Evolutionary conservation across 2,797 vertebrate genomes (phyloP), one percentile per base, ranked within the genome.

Genomic region (Pangasius djambal): DNA sequence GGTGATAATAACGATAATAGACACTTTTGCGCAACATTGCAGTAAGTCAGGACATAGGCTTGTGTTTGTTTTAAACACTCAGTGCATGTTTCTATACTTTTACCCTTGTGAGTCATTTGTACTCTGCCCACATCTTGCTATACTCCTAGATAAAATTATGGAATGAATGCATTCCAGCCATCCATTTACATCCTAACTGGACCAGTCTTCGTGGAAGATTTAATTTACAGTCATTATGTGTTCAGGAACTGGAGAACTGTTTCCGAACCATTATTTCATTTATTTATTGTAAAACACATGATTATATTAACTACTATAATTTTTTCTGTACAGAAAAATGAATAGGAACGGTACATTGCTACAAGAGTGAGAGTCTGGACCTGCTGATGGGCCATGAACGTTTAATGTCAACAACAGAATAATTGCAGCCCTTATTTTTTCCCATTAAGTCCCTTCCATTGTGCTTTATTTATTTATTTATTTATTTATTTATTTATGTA

Each of bases 11-110:
- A 52, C 52, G 48, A 52, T 57, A 67, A 55, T 48, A 63, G 85
- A 61, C 70, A 74, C 86, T 91, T 86, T 92, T 93, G 91, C 88
- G 79, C 82, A 72, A 91, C 59, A 90, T 91, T 93, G 72, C 90
- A 88, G 87, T 84, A 70, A 74, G 90, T 85, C 34, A n/a, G 78
- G 18, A 79, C 4, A 78, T n/a, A 78, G 75, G 6, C 4, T 86
- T 85, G 72, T 31, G 90, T 87, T 89, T 40, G 70, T 85, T 86
- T 2, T 82, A 91, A 91, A 44, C 10, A 85, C 87, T 89, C 77
- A 48, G 10, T n/a, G 6, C 61, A 88, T 87, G 70, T 3, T 52
- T 34, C 67, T 85, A 52, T 8, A 16, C 40, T 59, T 65, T 77
- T 74, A 69, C 12, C 20, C 79, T 48, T 85, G 31, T 63, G 4